Conservation (phyloP, 2,797 vertebrate genomes). For the Melanotaenia boesemani region DNA sequence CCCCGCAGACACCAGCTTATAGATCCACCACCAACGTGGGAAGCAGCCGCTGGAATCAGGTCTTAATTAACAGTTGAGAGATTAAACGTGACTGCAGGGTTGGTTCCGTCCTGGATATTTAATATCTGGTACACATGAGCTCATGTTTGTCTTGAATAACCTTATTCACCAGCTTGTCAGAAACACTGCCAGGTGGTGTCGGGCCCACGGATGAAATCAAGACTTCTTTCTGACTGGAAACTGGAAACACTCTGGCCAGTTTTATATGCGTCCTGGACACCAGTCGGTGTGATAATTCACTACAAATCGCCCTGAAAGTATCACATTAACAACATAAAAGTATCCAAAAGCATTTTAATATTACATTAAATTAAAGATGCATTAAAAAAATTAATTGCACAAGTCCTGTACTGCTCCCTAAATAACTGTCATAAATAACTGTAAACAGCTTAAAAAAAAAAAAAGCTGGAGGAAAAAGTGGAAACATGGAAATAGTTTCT, state of each 20-base stretch:
- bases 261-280: conserved; percentile 37
- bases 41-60: conserved; percentile 1
- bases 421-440: too few relatives aligned
- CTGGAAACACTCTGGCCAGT: conserved; percentile 29
- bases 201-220: conserved; percentile 30
- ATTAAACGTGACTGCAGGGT: conserved; percentile 4
- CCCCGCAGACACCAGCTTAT: conserved; percentile 13
- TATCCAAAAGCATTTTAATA: too few relatives aligned
- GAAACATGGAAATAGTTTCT: too few relatives aligned
- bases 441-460: too few relatives aligned
- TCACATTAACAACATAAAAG: too few relatives aligned
- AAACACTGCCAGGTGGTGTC: conserved; percentile 38
- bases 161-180: conserved; percentile 24
- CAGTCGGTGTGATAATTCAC: not conserved
- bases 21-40: conserved; percentile 7
- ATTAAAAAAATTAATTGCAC: too few relatives aligned
- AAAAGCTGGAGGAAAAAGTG: too few relatives aligned
- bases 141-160: conserved; percentile 28
- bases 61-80: not conserved
- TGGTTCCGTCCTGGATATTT: not conserved
- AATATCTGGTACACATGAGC: conserved; percentile 26
- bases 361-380: too few relatives aligned
- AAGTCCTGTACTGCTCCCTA: too few relatives aligned
- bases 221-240: conserved; percentile 22
- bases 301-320: too few relatives aligned